These are phyloP conservation scores for Naja naja DNA, from an alignment of 2,113 vertebrate genomes.

Conservation along the genomic window DNA sequence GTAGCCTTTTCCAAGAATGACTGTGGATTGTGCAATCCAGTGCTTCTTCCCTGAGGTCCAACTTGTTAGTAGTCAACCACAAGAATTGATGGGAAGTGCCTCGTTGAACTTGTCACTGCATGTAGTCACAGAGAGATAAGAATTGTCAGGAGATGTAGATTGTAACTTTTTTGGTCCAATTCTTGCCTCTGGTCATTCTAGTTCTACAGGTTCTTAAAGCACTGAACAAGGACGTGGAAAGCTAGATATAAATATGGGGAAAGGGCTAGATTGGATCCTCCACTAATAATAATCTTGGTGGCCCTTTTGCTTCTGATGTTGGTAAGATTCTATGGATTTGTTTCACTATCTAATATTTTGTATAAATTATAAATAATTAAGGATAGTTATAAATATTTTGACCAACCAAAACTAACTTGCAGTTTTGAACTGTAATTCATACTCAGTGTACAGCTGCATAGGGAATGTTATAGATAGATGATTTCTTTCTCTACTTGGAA, in stretches of 20 bases:
- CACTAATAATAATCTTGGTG: not conserved
- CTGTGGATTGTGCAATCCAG: not conserved
- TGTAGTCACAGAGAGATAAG: not conserved
- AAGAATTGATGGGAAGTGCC: not conserved
- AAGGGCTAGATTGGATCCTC: not conserved
- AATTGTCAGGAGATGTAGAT: not conserved
- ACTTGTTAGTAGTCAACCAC: not conserved
- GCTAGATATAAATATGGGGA: not conserved
- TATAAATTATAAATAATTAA: not conserved
- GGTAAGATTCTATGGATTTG: not conserved
- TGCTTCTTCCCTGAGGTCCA: not conserved
- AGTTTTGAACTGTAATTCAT: not conserved
- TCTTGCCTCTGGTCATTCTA: not conserved
- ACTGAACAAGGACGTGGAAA: not conserved
- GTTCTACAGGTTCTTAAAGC: not conserved
- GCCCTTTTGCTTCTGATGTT: not conserved
- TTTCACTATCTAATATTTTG: not conserved
- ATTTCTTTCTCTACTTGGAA: not conserved
- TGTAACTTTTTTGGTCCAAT: not conserved
- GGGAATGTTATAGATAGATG: not conserved
- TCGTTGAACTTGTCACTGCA: not conserved
- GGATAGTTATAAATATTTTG: not conserved
- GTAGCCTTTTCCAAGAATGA: not conserved
- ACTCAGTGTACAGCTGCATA: not conserved
- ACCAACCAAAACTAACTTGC: not conserved